phyloP scores from a whole-genome alignment of 1,140 invertebrate species.

The Matsumurasca onukii region DNA sequence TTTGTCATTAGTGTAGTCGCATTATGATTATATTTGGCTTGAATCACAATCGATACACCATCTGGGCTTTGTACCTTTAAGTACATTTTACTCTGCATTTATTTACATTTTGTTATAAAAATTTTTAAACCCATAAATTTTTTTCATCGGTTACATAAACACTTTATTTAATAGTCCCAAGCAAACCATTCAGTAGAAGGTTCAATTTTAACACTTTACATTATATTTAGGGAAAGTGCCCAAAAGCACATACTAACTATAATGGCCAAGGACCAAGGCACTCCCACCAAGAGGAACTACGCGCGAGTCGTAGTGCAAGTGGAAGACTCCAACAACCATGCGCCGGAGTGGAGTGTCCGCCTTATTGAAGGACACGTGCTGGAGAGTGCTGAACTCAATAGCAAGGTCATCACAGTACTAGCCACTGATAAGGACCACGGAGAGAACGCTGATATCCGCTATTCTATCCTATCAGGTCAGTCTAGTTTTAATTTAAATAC shows the following conservation, averaged over 20 bases:
- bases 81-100: too few relatives aligned
- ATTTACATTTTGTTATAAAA: too few relatives aligned
- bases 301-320: conserved; percentile 79
- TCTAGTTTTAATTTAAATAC: too few relatives aligned
- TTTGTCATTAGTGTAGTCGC: too few relatives aligned
- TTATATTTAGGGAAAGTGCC: conserved; percentile 77
- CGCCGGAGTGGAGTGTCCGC: conserved; percentile 75
- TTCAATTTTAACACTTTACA: too few relatives aligned
- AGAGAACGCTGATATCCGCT: conserved; percentile 75
- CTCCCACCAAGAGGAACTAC: conserved; percentile 80
- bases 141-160: too few relatives aligned
- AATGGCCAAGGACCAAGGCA: conserved; percentile 87
- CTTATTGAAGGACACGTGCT: conserved; percentile 73
- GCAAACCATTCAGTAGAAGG: too few relatives aligned
- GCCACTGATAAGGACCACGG: conserved; percentile 81
- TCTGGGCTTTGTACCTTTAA: too few relatives aligned
- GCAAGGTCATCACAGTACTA: conserved; percentile 67
- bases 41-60: too few relatives aligned
- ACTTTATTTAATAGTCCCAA: too few relatives aligned
- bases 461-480: conserved; percentile 74
- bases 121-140: too few relatives aligned
- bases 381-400: conserved; percentile 71
- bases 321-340: conserved; percentile 87
- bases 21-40: too few relatives aligned
- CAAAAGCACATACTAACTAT: conserved; percentile 83